phyloP scores from a whole-genome alignment of 2,113 vertebrate species.

The Anser brachyrhynchus region DNA sequence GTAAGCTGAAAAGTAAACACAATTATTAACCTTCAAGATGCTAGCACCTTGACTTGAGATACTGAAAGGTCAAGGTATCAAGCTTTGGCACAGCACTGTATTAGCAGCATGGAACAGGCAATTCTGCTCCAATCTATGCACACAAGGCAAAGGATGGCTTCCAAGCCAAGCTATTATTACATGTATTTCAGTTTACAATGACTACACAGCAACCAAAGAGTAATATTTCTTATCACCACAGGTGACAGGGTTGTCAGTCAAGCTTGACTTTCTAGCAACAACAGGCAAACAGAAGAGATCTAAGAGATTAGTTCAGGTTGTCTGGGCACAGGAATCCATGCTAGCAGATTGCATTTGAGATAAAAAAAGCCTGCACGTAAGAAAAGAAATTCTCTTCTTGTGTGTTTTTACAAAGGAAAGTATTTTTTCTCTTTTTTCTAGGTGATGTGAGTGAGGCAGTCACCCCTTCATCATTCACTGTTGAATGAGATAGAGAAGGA shows the following conservation, averaged over 20 bases:
- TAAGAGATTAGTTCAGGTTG: slow-evolving; percentile 26
- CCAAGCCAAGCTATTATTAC: neutral
- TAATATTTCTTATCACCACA: neutral
- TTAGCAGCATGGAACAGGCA: neutral
- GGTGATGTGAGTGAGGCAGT: neutral
- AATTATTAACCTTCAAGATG: neutral
- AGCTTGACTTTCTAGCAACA: slow-evolving; percentile 31
- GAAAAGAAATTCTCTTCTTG: neutral
- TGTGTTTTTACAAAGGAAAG: neutral
- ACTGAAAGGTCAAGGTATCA: neutral
- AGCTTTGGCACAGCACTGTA: neutral
- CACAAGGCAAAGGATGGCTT: neutral
- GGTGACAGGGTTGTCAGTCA: neutral
- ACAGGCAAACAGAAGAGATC: neutral
- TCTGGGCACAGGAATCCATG: slow-evolving; percentile 23
- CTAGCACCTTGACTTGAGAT: neutral
- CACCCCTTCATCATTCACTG: neutral
- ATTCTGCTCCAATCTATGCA: neutral
- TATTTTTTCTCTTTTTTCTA: neutral
- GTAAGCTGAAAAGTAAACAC: slow-evolving; percentile 84
- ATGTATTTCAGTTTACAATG: neutral
- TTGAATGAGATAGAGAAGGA: neutral
- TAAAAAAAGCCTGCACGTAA: neutral
- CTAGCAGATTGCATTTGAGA: neutral
- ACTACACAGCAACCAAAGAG: neutral